Conservation (phyloP, 1,140 invertebrate species). For the Trialeurodes vaporariorum region DNA sequence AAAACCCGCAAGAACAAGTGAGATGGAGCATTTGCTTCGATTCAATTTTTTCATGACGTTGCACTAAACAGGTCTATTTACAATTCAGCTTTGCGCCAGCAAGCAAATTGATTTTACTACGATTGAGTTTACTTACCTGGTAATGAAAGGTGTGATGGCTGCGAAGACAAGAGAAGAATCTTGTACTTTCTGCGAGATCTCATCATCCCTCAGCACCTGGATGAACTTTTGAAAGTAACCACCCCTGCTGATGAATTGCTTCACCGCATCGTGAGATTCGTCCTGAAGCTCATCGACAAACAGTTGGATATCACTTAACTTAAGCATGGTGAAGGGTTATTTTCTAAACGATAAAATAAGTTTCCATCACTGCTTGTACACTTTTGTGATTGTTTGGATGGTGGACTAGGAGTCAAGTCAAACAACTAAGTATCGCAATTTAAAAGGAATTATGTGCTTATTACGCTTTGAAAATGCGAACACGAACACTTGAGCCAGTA, state of each 20-base stretch:
- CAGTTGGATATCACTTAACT: background rate
- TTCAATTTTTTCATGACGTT: too few relatives aligned
- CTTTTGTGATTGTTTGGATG: too few relatives aligned
- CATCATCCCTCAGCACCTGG: background rate
- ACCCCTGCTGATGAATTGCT: background rate
- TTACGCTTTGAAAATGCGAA: too few relatives aligned
- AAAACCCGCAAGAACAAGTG: background rate
- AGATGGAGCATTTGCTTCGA: too few relatives aligned
- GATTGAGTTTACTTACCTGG: background rate
- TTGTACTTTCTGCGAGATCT: background rate
- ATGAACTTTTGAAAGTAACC: background rate
- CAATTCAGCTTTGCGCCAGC: too few relatives aligned
- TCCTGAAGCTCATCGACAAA: background rate
- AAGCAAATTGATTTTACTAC: too few relatives aligned
- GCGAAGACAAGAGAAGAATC: background rate
- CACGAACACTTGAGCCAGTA: too few relatives aligned
- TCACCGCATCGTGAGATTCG: background rate
- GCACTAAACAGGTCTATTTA: too few relatives aligned
- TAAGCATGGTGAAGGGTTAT: background rate
- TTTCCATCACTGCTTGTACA: too few relatives aligned
- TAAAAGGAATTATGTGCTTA: too few relatives aligned
- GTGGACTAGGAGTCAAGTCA: too few relatives aligned
- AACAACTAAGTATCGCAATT: too few relatives aligned
- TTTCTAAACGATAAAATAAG: slow-evolving; percentile 1
- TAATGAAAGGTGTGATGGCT: background rate